Percentiles rank a stretch among this genome's conserved stretches.
phyloP scores from a whole-genome alignment of 2,797 vertebrate genomes.

The Rhinophrynus dorsalis region DNA sequence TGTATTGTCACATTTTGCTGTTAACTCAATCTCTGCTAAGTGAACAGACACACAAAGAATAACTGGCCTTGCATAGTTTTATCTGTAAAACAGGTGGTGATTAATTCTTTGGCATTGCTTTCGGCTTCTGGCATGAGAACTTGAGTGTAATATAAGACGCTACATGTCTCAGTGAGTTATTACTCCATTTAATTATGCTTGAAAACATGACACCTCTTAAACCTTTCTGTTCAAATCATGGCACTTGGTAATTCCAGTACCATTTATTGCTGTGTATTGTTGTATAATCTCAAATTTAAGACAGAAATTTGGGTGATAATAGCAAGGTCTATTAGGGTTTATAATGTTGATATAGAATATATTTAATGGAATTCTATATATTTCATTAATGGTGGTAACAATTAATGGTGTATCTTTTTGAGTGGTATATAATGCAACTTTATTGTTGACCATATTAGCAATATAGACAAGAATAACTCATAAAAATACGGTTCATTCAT shows the following conservation, averaged over 20 bases:
- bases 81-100: conserved; percentile 55
- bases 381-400: too few relatives aligned
- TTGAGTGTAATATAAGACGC: conserved; percentile 44
- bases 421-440: too few relatives aligned
- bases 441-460: too few relatives aligned
- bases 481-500: too few relatives aligned
- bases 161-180: conserved; percentile 44
- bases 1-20: conserved; percentile 53
- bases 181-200: conserved; percentile 47
- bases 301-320: too few relatives aligned
- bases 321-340: too few relatives aligned
- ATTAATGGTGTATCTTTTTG: too few relatives aligned
- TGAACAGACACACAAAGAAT: conserved; percentile 52
- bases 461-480: too few relatives aligned
- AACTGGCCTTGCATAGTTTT: conserved; percentile 52
- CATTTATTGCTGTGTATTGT: neutral
- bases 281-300: too few relatives aligned
- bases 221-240: conserved; percentile 1
- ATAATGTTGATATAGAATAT: too few relatives aligned
- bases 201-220: conserved; percentile 4
- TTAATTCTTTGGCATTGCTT: conserved; percentile 58
- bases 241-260: neutral
- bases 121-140: conserved; percentile 47
- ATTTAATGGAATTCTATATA: too few relatives aligned
- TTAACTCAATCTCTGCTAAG: conserved; percentile 54